Conservation (phyloP, 2,113 vertebrate genomes). For the Isichthys henryi region DNA sequence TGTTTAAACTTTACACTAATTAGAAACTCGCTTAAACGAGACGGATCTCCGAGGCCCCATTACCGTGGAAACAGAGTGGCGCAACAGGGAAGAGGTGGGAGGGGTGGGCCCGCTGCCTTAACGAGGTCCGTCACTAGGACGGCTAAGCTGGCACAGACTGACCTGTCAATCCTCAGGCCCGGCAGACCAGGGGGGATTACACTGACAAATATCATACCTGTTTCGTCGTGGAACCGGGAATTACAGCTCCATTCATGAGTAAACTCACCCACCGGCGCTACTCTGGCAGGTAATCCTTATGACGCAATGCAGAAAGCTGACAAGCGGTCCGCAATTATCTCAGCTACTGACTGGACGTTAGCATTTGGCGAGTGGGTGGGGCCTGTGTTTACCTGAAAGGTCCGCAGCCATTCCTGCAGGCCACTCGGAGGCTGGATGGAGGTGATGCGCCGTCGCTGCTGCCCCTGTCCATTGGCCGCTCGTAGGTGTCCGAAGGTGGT, state of each 20-base stretch:
- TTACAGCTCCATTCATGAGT: constrained; percentile 9
- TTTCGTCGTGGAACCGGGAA: constrained; percentile 13
- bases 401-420: constrained; percentile 98
- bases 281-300: constrained; percentile 47
- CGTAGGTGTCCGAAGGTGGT: constrained; percentile 95
- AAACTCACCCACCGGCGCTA: not conserved
- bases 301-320: constrained; percentile 41
- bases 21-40: not conserved
- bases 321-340: constrained; percentile 54
- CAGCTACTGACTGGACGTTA: constrained; percentile 31
- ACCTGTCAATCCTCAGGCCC: not conserved
- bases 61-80: not conserved
- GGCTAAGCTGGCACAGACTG: not conserved
- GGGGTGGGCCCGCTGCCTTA: not conserved
- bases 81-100: not conserved
- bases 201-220: constrained; percentile 19
- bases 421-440: constrained; percentile 91
- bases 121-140: not conserved
- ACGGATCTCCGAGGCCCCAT: not conserved
- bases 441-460: constrained; percentile 88
- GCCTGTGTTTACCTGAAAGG: constrained; percentile 82
- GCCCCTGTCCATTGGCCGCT: constrained; percentile 93
- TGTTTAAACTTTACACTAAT: not conserved
- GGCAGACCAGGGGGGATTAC: constrained; percentile 4
- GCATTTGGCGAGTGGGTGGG: not conserved